These are phyloP conservation scores for Lasioglossum baleicum DNA, from an alignment of 1,140 invertebrate species.

Conservation along the genomic window DNA sequence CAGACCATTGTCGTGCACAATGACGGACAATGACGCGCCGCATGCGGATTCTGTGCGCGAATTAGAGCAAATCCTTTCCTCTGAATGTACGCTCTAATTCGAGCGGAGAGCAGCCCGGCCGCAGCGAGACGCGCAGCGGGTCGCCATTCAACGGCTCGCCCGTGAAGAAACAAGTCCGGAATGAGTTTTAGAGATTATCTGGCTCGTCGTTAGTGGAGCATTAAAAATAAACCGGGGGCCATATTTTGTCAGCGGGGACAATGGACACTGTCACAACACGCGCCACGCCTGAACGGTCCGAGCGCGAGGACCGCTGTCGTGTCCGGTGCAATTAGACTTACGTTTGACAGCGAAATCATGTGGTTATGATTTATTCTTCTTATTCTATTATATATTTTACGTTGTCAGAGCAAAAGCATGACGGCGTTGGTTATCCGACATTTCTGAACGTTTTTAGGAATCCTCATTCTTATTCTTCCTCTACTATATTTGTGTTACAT, in stretches of 20 bases:
- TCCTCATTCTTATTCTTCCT: too few species aligned
- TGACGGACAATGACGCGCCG: slow-evolving; percentile 43
- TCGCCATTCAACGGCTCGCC: slow-evolving; percentile 54
- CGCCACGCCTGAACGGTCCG: background rate
- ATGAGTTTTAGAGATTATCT: slow-evolving; percentile 65
- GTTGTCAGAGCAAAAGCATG: too few species aligned
- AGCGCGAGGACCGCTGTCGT: background rate
- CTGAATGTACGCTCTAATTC: slow-evolving; percentile 63
- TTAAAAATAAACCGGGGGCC: slow-evolving; percentile 59
- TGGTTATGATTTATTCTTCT: too few species aligned
- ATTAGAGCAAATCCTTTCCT: slow-evolving; percentile 66
- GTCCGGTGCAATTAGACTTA: background rate
- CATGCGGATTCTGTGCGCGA: slow-evolving; percentile 56
- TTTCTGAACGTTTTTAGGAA: too few species aligned
- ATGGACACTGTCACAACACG: slow-evolving; percentile 55
- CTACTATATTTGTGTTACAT: too few species aligned
- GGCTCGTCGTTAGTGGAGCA: slow-evolving; percentile 42
- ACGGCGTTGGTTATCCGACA: too few species aligned
- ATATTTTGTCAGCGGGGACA: slow-evolving; percentile 61
- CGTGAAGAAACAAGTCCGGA: slow-evolving; percentile 61
- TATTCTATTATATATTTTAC: too few species aligned
- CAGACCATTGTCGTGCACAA: slow-evolving; percentile 57
- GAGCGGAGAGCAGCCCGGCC: slow-evolving; percentile 39
- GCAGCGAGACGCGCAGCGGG: slow-evolving; percentile 59
- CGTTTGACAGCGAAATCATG: too few species aligned